Conservation (phyloP, 2,797 vertebrate genomes). For the Siniperca undulata region DNA sequence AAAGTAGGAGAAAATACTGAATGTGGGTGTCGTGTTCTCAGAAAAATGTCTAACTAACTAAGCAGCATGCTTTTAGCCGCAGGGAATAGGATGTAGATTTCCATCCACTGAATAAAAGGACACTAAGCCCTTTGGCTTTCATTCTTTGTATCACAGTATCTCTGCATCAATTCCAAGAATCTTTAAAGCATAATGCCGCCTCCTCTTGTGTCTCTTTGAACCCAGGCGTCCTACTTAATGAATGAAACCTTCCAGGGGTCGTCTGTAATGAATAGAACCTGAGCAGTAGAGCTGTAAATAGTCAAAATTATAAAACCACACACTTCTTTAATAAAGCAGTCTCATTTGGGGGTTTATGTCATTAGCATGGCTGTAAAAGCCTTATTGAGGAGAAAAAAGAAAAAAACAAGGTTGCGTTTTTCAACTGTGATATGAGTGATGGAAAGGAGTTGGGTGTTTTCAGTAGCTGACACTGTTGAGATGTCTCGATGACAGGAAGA, state of each 20-base stretch:
- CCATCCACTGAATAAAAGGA: constrained; percentile 22
- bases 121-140: not conserved
- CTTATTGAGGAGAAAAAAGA: not conserved
- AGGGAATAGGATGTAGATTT: constrained; percentile 27
- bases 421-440: constrained; percentile 9
- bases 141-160: constrained; percentile 14
- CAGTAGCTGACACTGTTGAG: not conserved
- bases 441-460: constrained; percentile 2
- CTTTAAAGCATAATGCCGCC: constrained; percentile 24
- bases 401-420: not conserved
- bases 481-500: not conserved
- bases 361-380: constrained; percentile 32
- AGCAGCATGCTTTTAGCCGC: constrained; percentile 28
- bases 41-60: not conserved
- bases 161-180: constrained; percentile 18
- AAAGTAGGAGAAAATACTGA: constrained; percentile 2
- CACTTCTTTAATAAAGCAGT: constrained; percentile 35
- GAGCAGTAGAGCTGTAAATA: constrained; percentile 29
- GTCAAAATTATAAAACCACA: constrained; percentile 33
- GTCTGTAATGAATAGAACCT: constrained; percentile 35
- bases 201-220: constrained; percentile 38
- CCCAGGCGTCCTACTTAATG: constrained; percentile 4
- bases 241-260: constrained; percentile 17
- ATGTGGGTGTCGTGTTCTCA: constrained; percentile 7
- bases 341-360: constrained; percentile 23